A percentile compares a stretch with the other conserved stretches of the same genome.
phyloP scores from a whole-genome alignment of 2,797 vertebrate genomes.

The Lagocephalus sceleratus region DNA sequence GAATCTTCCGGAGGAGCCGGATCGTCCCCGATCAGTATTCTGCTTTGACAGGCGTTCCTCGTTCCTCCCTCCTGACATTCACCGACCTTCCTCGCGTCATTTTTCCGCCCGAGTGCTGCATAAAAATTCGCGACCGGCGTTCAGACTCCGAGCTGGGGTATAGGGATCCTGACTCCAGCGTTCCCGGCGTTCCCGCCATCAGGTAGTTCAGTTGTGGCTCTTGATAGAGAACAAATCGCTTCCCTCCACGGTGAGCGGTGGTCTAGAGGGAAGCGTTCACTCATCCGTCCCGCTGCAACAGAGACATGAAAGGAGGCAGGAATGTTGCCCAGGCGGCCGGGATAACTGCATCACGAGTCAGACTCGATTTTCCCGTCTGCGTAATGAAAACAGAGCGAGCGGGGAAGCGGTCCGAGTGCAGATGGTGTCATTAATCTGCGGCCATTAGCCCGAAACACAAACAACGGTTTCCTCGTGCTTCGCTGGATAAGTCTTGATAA shows the following conservation, averaged over 20 bases:
- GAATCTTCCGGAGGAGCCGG: constrained; percentile 18
- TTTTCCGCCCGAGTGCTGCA: constrained; percentile 5
- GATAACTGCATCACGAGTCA: not conserved
- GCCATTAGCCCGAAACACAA: not conserved
- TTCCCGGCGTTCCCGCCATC: no score
- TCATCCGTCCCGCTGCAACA: not conserved
- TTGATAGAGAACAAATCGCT: not conserved
- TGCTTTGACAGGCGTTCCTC: constrained; percentile 32
- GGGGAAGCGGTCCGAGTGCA: not conserved
- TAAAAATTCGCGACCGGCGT: constrained; percentile 10
- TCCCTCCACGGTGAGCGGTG: not conserved
- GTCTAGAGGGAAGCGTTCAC: not conserved
- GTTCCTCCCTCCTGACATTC: constrained; percentile 26
- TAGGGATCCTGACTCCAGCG: no score
- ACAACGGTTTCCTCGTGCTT: not conserved
- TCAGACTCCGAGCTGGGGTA: no score
- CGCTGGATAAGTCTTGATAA: no score
- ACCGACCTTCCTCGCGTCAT: constrained; percentile 13
- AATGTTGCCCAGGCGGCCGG: not conserved
- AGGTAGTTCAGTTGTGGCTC: no score
- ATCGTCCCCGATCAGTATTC: constrained; percentile 51
- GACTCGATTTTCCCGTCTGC: not conserved
- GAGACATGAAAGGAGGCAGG: not conserved
- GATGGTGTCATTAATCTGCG: not conserved
- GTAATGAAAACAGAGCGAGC: not conserved